phyloP scores from a whole-genome alignment of 2,797 vertebrate species.

The Tachyglossus aculeatus region DNA sequence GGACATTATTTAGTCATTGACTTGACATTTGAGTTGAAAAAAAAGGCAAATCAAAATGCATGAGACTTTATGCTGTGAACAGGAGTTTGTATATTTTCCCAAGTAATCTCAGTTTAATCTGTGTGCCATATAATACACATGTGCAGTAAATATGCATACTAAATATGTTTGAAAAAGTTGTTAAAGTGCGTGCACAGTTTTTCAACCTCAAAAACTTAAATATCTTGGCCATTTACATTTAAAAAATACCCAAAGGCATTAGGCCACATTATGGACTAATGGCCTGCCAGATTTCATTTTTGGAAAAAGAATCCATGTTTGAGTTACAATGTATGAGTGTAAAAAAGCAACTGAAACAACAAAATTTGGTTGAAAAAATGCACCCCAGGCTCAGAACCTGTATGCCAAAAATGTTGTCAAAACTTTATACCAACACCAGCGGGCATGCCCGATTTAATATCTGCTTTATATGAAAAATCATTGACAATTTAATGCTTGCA shows the following conservation, averaged over 20 bases:
- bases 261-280: constrained; percentile 72
- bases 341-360: constrained; percentile 75
- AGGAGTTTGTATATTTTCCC: constrained; percentile 69
- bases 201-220: constrained; percentile 75
- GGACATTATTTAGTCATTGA: neutral
- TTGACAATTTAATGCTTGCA: constrained; percentile 73
- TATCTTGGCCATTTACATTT: constrained; percentile 74
- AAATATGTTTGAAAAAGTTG: constrained; percentile 71
- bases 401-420: constrained; percentile 71
- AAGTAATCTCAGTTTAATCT: constrained; percentile 71
- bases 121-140: constrained; percentile 59
- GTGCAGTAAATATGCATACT: constrained; percentile 75
- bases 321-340: constrained; percentile 62
- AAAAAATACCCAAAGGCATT: constrained; percentile 76
- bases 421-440: constrained; percentile 66
- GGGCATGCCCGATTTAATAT: constrained; percentile 69
- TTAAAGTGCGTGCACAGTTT: constrained; percentile 69
- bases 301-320: constrained; percentile 52
- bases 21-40: neutral
- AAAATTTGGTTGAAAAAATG: constrained; percentile 74
- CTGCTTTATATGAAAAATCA: constrained; percentile 60
- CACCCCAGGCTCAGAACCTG: constrained; percentile 62
- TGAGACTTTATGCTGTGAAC: constrained; percentile 53
- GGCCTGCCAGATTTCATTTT: constrained; percentile 73
- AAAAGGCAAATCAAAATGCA: constrained; percentile 34